phyloP scores from a whole-genome alignment of 35 echinoderm and acorn worm species.

The Apostichopus japonicus region DNA sequence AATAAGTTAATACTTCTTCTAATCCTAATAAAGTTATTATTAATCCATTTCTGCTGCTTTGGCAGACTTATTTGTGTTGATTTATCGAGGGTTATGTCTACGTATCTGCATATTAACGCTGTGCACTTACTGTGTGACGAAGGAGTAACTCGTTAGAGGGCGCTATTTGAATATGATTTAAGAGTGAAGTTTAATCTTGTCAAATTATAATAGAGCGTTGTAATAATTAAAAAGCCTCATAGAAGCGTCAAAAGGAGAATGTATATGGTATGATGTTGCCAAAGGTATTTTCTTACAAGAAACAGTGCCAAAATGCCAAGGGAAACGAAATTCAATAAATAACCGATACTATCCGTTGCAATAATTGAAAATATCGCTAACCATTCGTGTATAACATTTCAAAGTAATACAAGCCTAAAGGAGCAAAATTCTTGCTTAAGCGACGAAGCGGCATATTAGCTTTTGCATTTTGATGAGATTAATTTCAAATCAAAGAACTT shows the following conservation, averaged over 20 bases:
- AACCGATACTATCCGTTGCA: slow-evolving; percentile 41
- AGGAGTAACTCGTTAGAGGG: neutral
- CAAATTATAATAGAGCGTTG: slow-evolving; percentile 20
- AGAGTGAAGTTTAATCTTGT: neutral
- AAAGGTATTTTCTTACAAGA: slow-evolving; percentile 56
- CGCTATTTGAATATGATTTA: slow-evolving; percentile 10
- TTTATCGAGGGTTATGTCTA: no score
- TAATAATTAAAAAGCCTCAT: slow-evolving; percentile 43
- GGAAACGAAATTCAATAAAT: slow-evolving; percentile 56
- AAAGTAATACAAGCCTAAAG: neutral
- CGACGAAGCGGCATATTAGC: slow-evolving; percentile 47
- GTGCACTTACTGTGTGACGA: no score
- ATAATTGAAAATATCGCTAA: slow-evolving; percentile 44
- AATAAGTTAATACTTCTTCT: no score
- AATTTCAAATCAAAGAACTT: slow-evolving; percentile 25
- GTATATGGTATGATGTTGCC: slow-evolving; percentile 39
- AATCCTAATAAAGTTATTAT: no score
- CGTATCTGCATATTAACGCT: no score
- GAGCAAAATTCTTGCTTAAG: neutral
- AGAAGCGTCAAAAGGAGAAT: slow-evolving; percentile 13
- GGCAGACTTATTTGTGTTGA: no score
- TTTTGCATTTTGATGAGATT: slow-evolving; percentile 56
- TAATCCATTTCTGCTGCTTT: no score
- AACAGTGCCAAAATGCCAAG: neutral
- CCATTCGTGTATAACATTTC: slow-evolving; percentile 54